These are phyloP conservation scores for Antigone vipio DNA, from an alignment of 2,113 vertebrate species.

Conservation along the genomic window DNA sequence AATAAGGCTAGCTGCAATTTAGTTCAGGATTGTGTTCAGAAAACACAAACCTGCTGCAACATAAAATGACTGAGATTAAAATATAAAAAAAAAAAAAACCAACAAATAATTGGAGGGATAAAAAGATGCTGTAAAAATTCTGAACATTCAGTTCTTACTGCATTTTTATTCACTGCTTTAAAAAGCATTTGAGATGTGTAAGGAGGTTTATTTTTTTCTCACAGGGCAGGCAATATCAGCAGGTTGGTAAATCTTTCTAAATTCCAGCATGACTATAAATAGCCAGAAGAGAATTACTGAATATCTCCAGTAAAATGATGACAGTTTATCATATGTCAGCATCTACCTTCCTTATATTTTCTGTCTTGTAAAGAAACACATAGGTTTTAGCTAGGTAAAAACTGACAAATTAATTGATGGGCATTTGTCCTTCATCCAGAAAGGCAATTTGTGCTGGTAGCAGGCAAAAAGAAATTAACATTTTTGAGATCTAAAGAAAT, in stretches of 20 bases:
- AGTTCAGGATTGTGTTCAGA: background rate
- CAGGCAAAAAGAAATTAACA: background rate
- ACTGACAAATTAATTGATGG: background rate
- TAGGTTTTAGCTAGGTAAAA: background rate
- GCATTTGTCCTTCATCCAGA: background rate
- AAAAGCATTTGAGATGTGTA: background rate
- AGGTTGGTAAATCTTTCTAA: conserved; percentile 20
- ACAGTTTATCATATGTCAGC: conserved; percentile 1
- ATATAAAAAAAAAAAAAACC: background rate
- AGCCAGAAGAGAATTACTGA: conserved; percentile 16
- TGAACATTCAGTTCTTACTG: background rate
- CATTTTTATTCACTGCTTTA: conserved; percentile 2
- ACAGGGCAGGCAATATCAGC: background rate
- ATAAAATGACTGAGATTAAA: background rate
- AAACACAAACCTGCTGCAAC: background rate
- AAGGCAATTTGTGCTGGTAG: background rate
- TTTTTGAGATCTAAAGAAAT: conserved; percentile 15
- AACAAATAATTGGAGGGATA: background rate
- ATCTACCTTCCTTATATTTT: conserved; percentile 4
- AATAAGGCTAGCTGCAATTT: background rate
- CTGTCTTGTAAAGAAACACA: background rate
- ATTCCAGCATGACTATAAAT: conserved; percentile 19
- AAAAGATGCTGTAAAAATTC: background rate
- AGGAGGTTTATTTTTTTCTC: background rate
- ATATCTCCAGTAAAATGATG: background rate